Evolutionary conservation across 2,797 vertebrate genomes (phyloP), one percentile per base, ranked within the genome.

Genomic region (Artibeus lituratus): DNA sequence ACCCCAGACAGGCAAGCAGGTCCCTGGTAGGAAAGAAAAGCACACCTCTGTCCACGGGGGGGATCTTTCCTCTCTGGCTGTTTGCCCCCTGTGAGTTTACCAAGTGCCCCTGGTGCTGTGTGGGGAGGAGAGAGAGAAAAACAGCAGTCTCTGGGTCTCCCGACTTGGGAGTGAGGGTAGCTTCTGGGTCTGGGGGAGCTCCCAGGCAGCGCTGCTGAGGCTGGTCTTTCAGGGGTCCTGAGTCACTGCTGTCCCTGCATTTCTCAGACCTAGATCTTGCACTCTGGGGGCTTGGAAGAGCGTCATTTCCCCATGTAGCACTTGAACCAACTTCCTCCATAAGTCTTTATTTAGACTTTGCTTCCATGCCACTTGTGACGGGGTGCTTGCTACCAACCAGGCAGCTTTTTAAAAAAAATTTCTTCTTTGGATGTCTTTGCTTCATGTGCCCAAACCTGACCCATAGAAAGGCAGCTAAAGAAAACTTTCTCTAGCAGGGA

Each of bases 1-100:
- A 26, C 32, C 26, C 18, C 37, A 37, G 74, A n/a, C 57, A 4
- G n/a, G 91, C 57, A 35, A 26, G 78, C 73, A 18, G n/a, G 15
- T 10, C 15, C 4, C 1, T 51, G 83, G n/a, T 11, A 22, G 62
- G 89, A n/a, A 29, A 49, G 91, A 44, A 26, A 39, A 67, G 32
- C 70, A n/a, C 0, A 5, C 53, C 32, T 37, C 0, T 15, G 32
- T 53, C 5, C 0, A 1, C 0, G 47, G 26, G 24, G 84, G 55
- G 21, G 0, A 42, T 32, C 77, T 69, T 7, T n/a, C 59, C 67
- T 39, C 53, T 19, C 49, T 12, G 14, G 22, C 65, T 49, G 57
- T 21, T 47, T 47, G 24, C 37, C 78, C 67, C 2, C 18, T 1
- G 18, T 15, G 15, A 12, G 16, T 59, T 69, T 49, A 5, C 10